Evolutionary conservation across 2,888 invertebrate genomes (phyloP), one percentile per base, ranked within the genome.

Genomic region (Drosophila buzzatii): DNA sequence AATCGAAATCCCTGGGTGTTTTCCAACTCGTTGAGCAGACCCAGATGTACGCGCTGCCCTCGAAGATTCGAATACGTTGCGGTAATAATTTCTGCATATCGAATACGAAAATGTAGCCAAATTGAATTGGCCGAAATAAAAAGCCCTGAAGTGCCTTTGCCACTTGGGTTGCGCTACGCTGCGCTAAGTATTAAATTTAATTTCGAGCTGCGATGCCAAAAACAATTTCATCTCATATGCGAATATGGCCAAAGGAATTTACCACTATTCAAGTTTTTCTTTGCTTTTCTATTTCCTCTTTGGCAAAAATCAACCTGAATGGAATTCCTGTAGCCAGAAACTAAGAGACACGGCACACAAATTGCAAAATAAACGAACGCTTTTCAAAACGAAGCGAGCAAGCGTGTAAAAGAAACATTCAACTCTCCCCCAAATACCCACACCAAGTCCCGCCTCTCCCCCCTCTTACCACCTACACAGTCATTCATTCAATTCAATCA

Each of bases 1-100:
- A 51, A 63, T 73, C 56, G 55, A 49, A 66, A 70, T 90, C 84
- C 85, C 90, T 62, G 73, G 82, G 82, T 81, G 72, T 89, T 91
- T 91, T 91, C 90, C 87, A 90, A 85, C 90, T 87, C 86, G 85
- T 83, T 90, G 91, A 87, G 44, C 81, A 82, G 61, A 64, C 55
- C 68, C 65, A 62, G 59, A 53, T 66, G 58, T 52, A 61, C 55
- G 56, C 71, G 49, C 61, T 57, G 39, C 37, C 31, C 31, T 58
- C 53, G 56, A 55, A 55, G 23, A 37, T 59, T 63, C 69, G 67
- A 70, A 72, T 74, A 62, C 63, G 55, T 65, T 58, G 70, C 63
- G 85, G 89, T 89, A 88, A 91, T 91, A 89, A 89, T 90, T 91
- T 91, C 10, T 89, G 89, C 87, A 90, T 91, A 91, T 85, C 77